Conservation (phyloP, 2,888 invertebrate species). For the Dugesia japonica region DNA sequence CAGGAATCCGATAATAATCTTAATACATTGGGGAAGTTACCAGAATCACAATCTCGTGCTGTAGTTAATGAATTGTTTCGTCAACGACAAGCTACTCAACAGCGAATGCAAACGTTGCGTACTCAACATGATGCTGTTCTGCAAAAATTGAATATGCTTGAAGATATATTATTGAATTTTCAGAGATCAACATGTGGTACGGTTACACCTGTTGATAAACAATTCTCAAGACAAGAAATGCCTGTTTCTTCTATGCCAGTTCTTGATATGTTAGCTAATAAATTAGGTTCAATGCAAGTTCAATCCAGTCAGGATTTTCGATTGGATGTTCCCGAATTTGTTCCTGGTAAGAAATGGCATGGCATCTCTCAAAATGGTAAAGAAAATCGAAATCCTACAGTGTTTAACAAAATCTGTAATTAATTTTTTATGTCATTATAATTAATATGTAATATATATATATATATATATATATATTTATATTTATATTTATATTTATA, state of each 20-base stretch:
- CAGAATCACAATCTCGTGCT: not conserved
- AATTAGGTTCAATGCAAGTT: not conserved
- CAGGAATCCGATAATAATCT: constrained; percentile 4
- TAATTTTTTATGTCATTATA: not conserved
- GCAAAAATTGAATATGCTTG: not conserved
- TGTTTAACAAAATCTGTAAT: not conserved
- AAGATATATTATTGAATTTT: not conserved
- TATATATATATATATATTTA: too few species aligned
- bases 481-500: too few species aligned
- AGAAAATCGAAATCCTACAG: not conserved
- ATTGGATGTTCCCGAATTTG: constrained; percentile 4
- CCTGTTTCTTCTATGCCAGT: not conserved
- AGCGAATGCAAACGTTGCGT: not conserved
- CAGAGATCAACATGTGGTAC: not conserved
- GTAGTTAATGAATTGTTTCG: not conserved
- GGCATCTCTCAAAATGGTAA: not conserved
- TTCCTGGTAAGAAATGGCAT: constrained; percentile 9
- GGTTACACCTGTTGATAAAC: not conserved
- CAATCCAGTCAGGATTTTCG: not conserved
- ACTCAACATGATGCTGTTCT: not conserved
- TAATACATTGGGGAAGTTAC: not conserved
- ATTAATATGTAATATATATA: not conserved
- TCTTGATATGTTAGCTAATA: not conserved
- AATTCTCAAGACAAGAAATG: not conserved
- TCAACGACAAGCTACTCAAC: not conserved